phyloP scores from a whole-genome alignment of 53 echinoderm and acorn worm species.

The Arbacia lixula region DNA sequence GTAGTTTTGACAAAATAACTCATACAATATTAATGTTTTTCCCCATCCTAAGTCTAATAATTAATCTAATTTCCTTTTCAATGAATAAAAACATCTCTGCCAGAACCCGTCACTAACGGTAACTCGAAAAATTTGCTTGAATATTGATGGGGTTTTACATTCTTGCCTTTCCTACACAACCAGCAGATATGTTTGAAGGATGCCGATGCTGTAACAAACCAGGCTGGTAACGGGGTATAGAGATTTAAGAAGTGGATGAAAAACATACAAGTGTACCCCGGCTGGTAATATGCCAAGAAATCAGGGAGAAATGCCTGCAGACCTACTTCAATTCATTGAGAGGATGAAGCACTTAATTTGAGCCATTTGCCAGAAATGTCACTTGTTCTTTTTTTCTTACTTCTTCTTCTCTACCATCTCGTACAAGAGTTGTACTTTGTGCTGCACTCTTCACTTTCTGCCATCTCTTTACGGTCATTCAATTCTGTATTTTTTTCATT shows the following conservation, averaged over 20 bases:
- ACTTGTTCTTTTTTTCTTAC: constrained; percentile 38
- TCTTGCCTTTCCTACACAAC: background rate
- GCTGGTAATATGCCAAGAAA: constrained; percentile 2
- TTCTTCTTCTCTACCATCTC: too few species aligned
- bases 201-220: constrained; percentile 27
- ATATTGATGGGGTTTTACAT: constrained; percentile 42
- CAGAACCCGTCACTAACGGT: background rate
- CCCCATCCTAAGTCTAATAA: background rate
- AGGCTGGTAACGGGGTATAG: background rate
- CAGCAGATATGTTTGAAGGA: constrained; percentile 41
- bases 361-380: constrained; percentile 57
- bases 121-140: constrained; percentile 36
- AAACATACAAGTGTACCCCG: constrained; percentile 29
- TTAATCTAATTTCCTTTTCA: constrained; percentile 59
- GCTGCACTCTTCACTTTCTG: too few species aligned
- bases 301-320: background rate
- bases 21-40: constrained; percentile 44
- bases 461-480: too few species aligned
- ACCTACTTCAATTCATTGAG: constrained; percentile 40
- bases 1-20: constrained; percentile 38
- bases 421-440: too few species aligned
- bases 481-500: background rate
- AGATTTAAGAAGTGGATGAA: constrained; percentile 13
- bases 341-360: constrained; percentile 57
- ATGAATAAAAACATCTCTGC: constrained; percentile 45